phyloP scores from a whole-genome alignment of 2,797 vertebrate species.

The Pangasius sanitwongsei region DNA sequence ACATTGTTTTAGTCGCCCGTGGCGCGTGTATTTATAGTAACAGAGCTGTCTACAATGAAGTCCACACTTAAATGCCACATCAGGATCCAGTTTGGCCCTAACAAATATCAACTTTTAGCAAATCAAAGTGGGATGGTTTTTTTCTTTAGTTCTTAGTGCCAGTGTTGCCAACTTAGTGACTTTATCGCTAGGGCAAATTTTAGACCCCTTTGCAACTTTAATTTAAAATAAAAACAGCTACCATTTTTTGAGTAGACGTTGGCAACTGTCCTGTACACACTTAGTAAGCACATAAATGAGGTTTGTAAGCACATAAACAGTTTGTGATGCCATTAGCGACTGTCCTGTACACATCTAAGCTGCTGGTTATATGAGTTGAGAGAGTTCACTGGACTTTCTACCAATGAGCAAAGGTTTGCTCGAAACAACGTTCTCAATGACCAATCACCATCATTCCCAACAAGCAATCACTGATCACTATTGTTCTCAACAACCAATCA shows the following conservation, averaged over 20 bases:
- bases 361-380: too few species aligned
- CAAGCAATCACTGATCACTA: neutral
- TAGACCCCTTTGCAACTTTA: neutral
- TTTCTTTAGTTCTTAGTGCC: neutral
- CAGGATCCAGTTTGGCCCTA: neutral
- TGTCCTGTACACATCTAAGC: neutral
- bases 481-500: too few species aligned
- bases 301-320: neutral
- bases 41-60: neutral
- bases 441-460: neutral
- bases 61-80: conserved; percentile 9
- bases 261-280: neutral
- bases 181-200: neutral
- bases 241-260: neutral
- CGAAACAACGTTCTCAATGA: neutral
- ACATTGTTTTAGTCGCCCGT: neutral
- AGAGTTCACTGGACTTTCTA: neutral
- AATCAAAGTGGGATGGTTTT: neutral
- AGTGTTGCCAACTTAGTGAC: neutral
- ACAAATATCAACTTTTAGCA: neutral
- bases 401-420: too few species aligned
- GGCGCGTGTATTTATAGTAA: neutral
- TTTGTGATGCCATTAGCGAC: neutral
- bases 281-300: neutral
- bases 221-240: neutral